Evolutionary conservation across 2,797 vertebrate genomes (phyloP).

Genomic region (Myoxocephalus aenaeus): DNA sequence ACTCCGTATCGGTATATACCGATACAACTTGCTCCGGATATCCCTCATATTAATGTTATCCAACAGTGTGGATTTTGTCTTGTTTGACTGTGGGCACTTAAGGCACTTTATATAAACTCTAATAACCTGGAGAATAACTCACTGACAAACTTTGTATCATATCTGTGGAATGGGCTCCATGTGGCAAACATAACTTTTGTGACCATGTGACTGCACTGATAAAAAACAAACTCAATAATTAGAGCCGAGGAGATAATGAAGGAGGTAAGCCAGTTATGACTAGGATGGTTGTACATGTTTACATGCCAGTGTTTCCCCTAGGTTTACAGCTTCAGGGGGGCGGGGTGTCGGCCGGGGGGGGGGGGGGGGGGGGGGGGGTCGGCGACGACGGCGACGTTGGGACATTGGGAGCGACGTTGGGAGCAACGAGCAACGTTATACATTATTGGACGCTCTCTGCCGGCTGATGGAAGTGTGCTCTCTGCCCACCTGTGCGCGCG

Average conservation of each 20-base stretch:
- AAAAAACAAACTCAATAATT: not conserved
- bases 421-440: no score
- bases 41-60: not conserved
- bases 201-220: constrained; percentile 13
- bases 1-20: no score
- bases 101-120: not conserved
- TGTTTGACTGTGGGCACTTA: not conserved
- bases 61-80: not conserved
- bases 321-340: no score
- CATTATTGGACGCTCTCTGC: no score
- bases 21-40: not conserved
- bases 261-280: not conserved
- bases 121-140: not conserved
- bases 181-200: constrained; percentile 1
- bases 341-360: no score
- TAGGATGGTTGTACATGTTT: not conserved
- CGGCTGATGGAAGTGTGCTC: no score
- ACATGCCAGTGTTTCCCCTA: no score
- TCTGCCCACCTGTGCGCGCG: no score
- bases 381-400: no score
- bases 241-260: not conserved
- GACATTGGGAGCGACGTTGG: no score
- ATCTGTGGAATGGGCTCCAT: not conserved
- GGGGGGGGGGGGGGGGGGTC: no score
- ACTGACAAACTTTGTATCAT: not conserved